Conservation (phyloP, 64 coral and sea anemone genomes). For the Stichodactyla helianthus region DNA sequence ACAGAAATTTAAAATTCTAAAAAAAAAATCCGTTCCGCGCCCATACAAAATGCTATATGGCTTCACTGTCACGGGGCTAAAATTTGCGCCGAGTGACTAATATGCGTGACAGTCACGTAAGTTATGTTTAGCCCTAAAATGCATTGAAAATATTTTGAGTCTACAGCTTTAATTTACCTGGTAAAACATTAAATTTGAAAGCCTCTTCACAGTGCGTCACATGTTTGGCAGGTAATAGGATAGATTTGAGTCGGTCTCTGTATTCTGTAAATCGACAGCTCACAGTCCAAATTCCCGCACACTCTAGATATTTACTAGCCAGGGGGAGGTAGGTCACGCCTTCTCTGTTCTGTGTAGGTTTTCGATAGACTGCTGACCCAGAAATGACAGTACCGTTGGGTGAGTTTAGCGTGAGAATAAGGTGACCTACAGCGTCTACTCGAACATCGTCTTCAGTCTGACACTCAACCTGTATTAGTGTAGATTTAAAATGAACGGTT, state of each 20-base stretch:
- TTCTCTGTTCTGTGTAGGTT: conserved; percentile 58
- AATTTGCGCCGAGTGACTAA: no score
- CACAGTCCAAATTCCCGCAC: conserved; percentile 51
- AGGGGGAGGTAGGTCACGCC: conserved; percentile 45
- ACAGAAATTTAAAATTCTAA: background rate
- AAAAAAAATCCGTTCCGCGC: background rate
- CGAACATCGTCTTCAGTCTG: conserved; percentile 69
- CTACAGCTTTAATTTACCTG: conserved; percentile 11
- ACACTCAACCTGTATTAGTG: conserved; percentile 40
- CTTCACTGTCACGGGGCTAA: no score
- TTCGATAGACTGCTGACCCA: conserved; percentile 53
- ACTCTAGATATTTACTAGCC: conserved; percentile 35
- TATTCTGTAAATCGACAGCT: conserved; percentile 70
- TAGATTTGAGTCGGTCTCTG: conserved; percentile 58
- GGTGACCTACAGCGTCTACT: conserved; percentile 58
- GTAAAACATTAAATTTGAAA: conserved; percentile 54
- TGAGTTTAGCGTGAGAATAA: conserved; percentile 39
- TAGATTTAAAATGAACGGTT: background rate
- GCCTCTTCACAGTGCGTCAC: conserved; percentile 33
- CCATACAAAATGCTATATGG: no score
- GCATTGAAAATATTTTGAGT: background rate
- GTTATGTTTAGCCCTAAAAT: no score
- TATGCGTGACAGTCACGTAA: background rate
- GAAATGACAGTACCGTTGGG: conserved; percentile 22
- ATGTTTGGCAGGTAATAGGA: conserved; percentile 51